Conservation (phyloP, 2,888 invertebrate genomes). For the Cerceris rybyensis region DNA sequence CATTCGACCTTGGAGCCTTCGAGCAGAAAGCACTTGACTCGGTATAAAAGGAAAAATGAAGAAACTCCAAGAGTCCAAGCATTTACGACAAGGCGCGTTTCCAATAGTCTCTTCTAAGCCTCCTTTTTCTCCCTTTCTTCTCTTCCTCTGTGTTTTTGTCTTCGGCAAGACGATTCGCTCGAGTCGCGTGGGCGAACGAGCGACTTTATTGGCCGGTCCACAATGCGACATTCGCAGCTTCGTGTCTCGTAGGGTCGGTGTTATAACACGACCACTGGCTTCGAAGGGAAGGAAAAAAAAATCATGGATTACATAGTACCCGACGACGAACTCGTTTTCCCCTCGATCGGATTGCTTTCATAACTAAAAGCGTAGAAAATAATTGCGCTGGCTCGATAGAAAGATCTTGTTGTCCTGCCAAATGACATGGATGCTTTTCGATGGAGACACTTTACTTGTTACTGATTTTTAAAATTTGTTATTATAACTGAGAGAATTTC, state of each 20-base stretch:
- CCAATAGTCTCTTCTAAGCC: slow-evolving; percentile 61
- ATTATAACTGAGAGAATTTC: no score
- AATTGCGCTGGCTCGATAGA: not conserved
- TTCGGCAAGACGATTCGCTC: slow-evolving; percentile 18
- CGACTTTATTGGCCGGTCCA: slow-evolving; percentile 66
- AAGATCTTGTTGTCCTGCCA: not conserved
- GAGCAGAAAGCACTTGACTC: slow-evolving; percentile 30
- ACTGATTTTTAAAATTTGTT: no score
- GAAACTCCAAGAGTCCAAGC: slow-evolving; percentile 51
- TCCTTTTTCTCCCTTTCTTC: slow-evolving; percentile 10
- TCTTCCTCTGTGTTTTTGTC: slow-evolving; percentile 21
- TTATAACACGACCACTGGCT: slow-evolving; percentile 46
- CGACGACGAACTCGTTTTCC: slow-evolving; percentile 36
- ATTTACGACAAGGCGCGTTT: slow-evolving; percentile 59
- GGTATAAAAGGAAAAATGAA: slow-evolving; percentile 33
- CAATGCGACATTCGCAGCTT: slow-evolving; percentile 63
- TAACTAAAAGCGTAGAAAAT: not conserved
- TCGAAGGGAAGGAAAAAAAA: slow-evolving; percentile 41
- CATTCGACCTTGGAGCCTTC: slow-evolving; percentile 51
- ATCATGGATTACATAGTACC: slow-evolving; percentile 34
- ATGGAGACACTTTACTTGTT: not conserved
- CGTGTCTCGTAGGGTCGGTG: slow-evolving; percentile 43
- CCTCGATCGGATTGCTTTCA: slow-evolving; percentile 19
- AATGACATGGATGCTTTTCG: not conserved
- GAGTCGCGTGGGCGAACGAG: slow-evolving; percentile 60